phyloP scores from a whole-genome alignment of 2,797 vertebrate genomes.

The Sebastes iracundus region DNA sequence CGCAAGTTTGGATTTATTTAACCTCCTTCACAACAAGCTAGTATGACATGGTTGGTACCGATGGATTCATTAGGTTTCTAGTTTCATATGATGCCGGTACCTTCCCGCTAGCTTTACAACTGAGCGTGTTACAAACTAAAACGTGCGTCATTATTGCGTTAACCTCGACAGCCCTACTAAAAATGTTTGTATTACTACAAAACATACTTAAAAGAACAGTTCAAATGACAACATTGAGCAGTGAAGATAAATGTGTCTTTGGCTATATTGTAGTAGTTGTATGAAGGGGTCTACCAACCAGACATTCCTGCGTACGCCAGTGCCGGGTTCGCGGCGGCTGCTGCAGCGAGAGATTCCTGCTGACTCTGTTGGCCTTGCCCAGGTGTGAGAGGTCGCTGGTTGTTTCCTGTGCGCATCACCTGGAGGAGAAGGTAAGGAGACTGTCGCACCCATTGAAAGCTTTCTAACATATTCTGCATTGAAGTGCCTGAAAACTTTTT shows the following conservation, averaged over 20 bases:
- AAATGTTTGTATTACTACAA: neutral
- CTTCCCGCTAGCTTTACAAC: no score
- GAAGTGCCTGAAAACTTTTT: neutral
- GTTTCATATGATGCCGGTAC: no score
- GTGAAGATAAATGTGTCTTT: neutral
- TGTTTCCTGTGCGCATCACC: slow-evolving; percentile 94
- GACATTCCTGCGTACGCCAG: slow-evolving; percentile 95
- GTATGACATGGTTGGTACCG: no score
- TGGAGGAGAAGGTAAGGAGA: slow-evolving; percentile 54
- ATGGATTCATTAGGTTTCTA: no score
- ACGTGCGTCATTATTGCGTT: no score
- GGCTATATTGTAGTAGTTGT: neutral
- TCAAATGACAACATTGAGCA: neutral
- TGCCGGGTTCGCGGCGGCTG: slow-evolving; percentile 89
- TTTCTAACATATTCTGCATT: neutral
- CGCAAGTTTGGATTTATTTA: no score
- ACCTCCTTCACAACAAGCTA: no score
- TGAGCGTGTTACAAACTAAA: no score
- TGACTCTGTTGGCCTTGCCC: slow-evolving; percentile 95
- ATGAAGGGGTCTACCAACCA: slow-evolving; percentile 78
- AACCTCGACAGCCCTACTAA: no score
- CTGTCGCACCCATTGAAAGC: neutral
- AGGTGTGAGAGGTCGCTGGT: slow-evolving; percentile 95
- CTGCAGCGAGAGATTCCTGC: slow-evolving; percentile 94
- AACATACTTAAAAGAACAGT: neutral